phyloP scores from a whole-genome alignment of 1,140 invertebrate species.

The Lysiphlebus fabarum region DNA sequence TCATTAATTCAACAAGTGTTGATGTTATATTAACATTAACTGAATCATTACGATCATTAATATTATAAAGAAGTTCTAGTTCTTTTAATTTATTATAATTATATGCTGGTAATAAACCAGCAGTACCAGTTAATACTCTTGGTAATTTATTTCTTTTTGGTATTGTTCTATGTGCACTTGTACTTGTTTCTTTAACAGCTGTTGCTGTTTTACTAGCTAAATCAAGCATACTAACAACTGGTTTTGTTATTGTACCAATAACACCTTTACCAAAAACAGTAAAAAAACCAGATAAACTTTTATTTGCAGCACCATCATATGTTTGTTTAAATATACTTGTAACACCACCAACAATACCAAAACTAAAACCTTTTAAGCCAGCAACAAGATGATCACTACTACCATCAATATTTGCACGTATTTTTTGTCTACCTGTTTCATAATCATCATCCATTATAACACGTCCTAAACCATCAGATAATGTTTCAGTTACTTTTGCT shows the following conservation, averaged over 20 bases:
- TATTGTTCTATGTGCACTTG: conserved; percentile 65
- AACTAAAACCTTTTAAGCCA: conserved; percentile 88
- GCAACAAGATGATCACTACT: conserved; percentile 81
- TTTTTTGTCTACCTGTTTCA: conserved; percentile 81
- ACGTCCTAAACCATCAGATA: conserved; percentile 87
- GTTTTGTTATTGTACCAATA: conserved; percentile 94
- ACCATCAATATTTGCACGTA: conserved; percentile 61
- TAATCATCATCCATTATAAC: conserved; percentile 87
- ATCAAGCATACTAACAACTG: conserved; percentile 92
- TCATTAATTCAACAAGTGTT: too few species aligned
- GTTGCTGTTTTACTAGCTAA: conserved; percentile 89
- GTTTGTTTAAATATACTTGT: conserved; percentile 91
- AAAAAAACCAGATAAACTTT: conserved; percentile 86
- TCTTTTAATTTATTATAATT: conserved; percentile 73
- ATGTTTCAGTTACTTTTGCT: conserved; percentile 87
- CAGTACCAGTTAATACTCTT: conserved; percentile 76
- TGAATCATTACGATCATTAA: conserved; percentile 73
- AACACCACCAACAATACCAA: conserved; percentile 87
- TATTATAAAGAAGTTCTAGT: conserved; percentile 78
- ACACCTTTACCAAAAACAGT: conserved; percentile 90
- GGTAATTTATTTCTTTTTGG: conserved; percentile 69
- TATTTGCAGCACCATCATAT: conserved; percentile 80
- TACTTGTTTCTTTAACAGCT: conserved; percentile 85
- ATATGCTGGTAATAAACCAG: conserved; percentile 80
- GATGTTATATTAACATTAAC: too few species aligned